Evolutionary conservation across 2,888 invertebrate species (phyloP).

Genomic region (Cloeon dipterum): DNA sequence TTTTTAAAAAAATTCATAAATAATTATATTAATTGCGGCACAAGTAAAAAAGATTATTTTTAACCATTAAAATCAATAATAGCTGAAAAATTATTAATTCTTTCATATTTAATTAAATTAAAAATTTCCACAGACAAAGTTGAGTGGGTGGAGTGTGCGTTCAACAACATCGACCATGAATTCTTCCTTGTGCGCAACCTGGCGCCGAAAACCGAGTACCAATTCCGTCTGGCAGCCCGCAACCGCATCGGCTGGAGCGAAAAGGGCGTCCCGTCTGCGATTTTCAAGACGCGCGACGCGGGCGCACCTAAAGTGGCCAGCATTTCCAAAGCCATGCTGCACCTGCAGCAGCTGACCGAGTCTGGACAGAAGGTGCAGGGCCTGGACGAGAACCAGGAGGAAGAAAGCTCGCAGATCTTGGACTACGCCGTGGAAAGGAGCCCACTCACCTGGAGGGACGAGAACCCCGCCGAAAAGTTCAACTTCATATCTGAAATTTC

Average conservation of each 20-base stretch:
- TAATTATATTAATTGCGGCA: too few species aligned
- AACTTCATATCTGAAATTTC: constrained; percentile 67
- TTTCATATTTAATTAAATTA: neutral
- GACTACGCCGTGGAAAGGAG: constrained; percentile 52
- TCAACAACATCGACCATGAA: constrained; percentile 84
- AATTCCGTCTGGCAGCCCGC: constrained; percentile 68
- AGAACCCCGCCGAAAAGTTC: constrained; percentile 42
- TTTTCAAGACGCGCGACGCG: constrained; percentile 40
- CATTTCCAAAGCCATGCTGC: constrained; percentile 59
- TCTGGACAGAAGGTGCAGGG: constrained; percentile 40
- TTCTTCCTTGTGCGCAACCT: constrained; percentile 65
- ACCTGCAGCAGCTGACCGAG: constrained; percentile 67
- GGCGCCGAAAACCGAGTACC: constrained; percentile 57
- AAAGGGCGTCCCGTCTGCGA: constrained; percentile 57
- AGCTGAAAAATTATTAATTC: too few species aligned
- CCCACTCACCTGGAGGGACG: constrained; percentile 48
- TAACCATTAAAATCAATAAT: too few species aligned
- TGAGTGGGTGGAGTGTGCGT: constrained; percentile 67
- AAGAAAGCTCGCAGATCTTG: constrained; percentile 30
- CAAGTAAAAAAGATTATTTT: too few species aligned
- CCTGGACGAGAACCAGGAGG: constrained; percentile 24
- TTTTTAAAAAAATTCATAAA: too few species aligned
- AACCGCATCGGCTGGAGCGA: constrained; percentile 91
- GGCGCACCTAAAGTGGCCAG: constrained; percentile 45
- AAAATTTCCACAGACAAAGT: constrained; percentile 26